These are phyloP conservation scores for Caerostris extrusa DNA, from an alignment of 1,140 invertebrate genomes.

Conservation along the genomic window DNA sequence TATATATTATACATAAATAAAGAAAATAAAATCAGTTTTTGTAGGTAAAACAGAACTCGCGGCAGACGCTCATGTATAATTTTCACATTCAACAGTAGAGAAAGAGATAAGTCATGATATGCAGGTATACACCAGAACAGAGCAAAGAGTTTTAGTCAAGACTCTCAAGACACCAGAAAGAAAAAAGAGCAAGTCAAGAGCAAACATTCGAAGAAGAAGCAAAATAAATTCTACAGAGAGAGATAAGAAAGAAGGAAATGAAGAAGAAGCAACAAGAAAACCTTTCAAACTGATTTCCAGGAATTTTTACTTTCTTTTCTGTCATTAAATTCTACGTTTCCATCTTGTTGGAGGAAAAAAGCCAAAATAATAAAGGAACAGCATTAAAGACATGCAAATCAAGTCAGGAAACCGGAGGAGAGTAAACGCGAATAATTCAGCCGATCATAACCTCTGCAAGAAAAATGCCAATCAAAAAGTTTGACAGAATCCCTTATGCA, in stretches of 20 bases:
- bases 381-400: constrained; percentile 70
- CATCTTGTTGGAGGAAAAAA: not conserved
- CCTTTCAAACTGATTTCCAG: constrained; percentile 40
- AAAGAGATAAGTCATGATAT: not conserved
- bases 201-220: not conserved
- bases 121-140: not conserved
- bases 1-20: too few relatives aligned
- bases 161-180: not conserved
- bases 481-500: constrained; percentile 55
- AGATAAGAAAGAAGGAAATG: too few relatives aligned
- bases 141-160: not conserved
- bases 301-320: not conserved
- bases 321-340: constrained; percentile 10
- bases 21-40: too few relatives aligned
- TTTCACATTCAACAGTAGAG: not conserved
- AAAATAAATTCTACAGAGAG: constrained; percentile 14
- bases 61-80: not conserved
- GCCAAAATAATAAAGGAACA: not conserved
- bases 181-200: not conserved
- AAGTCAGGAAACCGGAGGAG: constrained; percentile 15
- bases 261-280: not conserved
- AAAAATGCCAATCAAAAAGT: constrained; percentile 70
- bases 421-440: constrained; percentile 64
- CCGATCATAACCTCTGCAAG: constrained; percentile 44
- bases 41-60: too few relatives aligned